Percentiles rank a stretch among this genome's conserved stretches.
These are phyloP conservation scores for Anastrepha ludens DNA, from an alignment of 1,140 invertebrate genomes.

Conservation along the genomic window DNA sequence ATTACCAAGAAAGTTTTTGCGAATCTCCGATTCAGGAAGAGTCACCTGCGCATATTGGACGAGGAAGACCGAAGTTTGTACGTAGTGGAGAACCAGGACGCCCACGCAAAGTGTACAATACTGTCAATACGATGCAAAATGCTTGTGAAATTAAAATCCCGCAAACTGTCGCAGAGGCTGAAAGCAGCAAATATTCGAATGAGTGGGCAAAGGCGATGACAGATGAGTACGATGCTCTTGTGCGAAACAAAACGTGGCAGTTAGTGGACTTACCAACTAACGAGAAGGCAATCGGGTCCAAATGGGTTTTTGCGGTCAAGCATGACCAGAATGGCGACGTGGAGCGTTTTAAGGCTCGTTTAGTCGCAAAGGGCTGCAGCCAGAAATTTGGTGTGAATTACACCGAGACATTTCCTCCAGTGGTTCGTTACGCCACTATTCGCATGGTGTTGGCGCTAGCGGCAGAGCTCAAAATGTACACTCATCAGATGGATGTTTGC, in stretches of 20 bases:
- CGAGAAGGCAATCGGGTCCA: conserved; percentile 44
- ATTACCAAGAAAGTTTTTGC: not conserved
- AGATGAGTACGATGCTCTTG: not conserved
- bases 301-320: conserved; percentile 41
- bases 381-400: conserved; percentile 31
- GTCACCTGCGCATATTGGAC: conserved; percentile 7
- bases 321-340: not conserved
- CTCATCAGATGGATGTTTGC: conserved; percentile 38
- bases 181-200: conserved; percentile 44
- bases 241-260: conserved; percentile 58
- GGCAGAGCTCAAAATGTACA: conserved; percentile 21
- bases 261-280: conserved; percentile 55
- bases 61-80: conserved; percentile 35
- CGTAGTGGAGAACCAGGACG: conserved; percentile 32
- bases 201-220: conserved; percentile 62
- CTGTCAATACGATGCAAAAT: conserved; percentile 33
- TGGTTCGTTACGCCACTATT: conserved; percentile 57
- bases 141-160: conserved; percentile 49
- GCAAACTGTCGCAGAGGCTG: conserved; percentile 47
- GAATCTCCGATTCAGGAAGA: not conserved
- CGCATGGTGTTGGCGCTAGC: conserved; percentile 62
- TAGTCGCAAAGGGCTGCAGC: not conserved
- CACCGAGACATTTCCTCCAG: conserved; percentile 57
- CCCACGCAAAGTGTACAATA: conserved; percentile 52
- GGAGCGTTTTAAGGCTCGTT: conserved; percentile 28